A percentile compares a stretch with the other conserved stretches of the same genome.
Evolutionary conservation across 2,797 vertebrate species (phyloP).

Genomic region (Microctenopoma stevenorrisi): DNA sequence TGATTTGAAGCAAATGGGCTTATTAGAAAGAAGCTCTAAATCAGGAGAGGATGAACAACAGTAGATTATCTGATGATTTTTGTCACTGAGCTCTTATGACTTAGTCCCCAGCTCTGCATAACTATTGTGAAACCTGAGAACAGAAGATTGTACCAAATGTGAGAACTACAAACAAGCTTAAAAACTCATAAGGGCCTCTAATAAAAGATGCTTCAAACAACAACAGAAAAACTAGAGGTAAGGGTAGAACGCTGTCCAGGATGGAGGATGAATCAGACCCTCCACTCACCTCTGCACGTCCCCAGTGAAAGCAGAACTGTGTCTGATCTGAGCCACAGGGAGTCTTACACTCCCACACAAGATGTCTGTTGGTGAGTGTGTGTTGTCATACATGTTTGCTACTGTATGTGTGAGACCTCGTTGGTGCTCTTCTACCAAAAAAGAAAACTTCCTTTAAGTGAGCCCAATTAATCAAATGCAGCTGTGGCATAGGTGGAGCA

Average conservation of each 20-base stretch:
- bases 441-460: slow-evolving; percentile 47
- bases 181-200: slow-evolving; percentile 45
- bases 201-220: slow-evolving; percentile 62
- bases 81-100: slow-evolving; percentile 27
- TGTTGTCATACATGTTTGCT: not conserved
- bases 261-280: slow-evolving; percentile 51
- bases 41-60: slow-evolving; percentile 19
- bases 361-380: not conserved
- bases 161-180: slow-evolving; percentile 24
- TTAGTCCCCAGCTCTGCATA: slow-evolving; percentile 41
- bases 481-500: slow-evolving; percentile 32
- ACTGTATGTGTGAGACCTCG: slow-evolving; percentile 8
- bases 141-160: slow-evolving; percentile 7
- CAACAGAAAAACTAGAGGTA: slow-evolving; percentile 28
- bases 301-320: slow-evolving; percentile 32
- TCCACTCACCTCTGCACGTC: slow-evolving; percentile 40
- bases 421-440: slow-evolving; percentile 19
- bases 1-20: too few relatives aligned
- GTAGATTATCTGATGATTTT: not conserved
- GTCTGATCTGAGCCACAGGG: slow-evolving; percentile 56
- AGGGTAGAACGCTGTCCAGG: slow-evolving; percentile 36
- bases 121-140: slow-evolving; percentile 16
- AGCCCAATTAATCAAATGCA: slow-evolving; percentile 63
- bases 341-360: slow-evolving; percentile 24
- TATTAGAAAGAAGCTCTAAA: slow-evolving; percentile 19